These are phyloP conservation scores for Drosophila hydei DNA, from an alignment of 1,140 invertebrate species.

Conservation along the genomic window DNA sequence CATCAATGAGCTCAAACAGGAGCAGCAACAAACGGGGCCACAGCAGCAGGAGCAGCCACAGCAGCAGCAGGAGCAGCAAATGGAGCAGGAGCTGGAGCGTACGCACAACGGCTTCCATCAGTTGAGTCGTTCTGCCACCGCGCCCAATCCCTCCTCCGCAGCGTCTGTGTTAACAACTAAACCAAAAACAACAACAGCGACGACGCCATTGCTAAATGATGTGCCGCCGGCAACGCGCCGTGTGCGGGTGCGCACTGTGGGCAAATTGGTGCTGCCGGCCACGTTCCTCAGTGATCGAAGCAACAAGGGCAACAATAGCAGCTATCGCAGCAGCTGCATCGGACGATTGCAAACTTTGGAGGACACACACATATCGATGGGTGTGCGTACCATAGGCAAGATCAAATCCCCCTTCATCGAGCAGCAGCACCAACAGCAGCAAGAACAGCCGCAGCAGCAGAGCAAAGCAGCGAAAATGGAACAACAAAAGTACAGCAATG, in stretches of 20 bases:
- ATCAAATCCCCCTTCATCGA: constrained; percentile 79
- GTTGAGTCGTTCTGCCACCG: constrained; percentile 58
- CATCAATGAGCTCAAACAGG: constrained; percentile 21
- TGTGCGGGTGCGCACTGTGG: constrained; percentile 65
- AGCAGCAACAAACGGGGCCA: background rate
- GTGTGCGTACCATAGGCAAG: constrained; percentile 69
- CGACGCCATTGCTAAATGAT: constrained; percentile 2
- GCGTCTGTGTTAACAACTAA: background rate
- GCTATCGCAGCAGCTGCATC: constrained; percentile 28
- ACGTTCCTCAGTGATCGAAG: constrained; percentile 68
- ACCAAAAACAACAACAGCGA: background rate
- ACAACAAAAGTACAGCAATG: background rate
- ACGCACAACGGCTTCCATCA: constrained; percentile 42
- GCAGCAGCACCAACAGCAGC: constrained; percentile 53
- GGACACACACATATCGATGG: constrained; percentile 42
- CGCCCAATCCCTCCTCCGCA: constrained; percentile 18
- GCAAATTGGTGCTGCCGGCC: constrained; percentile 67
- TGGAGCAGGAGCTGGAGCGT: background rate
- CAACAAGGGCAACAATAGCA: constrained; percentile 47
- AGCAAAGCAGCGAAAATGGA: constrained; percentile 19
- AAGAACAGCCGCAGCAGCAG: background rate
- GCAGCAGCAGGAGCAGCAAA: background rate
- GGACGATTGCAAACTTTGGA: constrained; percentile 55
- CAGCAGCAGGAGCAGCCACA: background rate
- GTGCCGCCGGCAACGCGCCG: constrained; percentile 24